These are phyloP conservation scores for Tamias sibiricus DNA, from an alignment of 2,113 vertebrate species.

Conservation along the genomic window DNA sequence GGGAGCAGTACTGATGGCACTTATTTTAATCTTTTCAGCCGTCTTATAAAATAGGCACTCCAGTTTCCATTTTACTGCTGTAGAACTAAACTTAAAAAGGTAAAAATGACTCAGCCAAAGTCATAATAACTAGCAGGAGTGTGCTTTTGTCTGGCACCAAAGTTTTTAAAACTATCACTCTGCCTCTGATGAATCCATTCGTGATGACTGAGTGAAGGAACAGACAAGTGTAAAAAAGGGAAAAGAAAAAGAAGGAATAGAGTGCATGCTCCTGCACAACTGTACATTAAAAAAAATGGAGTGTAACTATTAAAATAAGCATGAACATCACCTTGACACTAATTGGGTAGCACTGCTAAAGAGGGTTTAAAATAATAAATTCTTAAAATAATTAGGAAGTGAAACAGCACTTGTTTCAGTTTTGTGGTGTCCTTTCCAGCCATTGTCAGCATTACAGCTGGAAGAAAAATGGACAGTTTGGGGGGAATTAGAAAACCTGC, in stretches of 20 bases:
- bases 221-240: neutral
- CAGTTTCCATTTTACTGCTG: neutral
- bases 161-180: neutral
- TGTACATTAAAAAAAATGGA: neutral
- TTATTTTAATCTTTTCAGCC: neutral
- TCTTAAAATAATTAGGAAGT: neutral
- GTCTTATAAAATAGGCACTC: neutral
- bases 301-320: conserved; percentile 17
- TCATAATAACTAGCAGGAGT: neutral
- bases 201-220: neutral
- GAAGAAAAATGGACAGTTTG: neutral
- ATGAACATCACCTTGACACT: conserved; percentile 29
- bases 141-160: neutral
- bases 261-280: neutral
- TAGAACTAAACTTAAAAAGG: conserved; percentile 30
- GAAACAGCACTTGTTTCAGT: neutral
- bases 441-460: neutral
- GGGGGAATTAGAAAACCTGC: neutral
- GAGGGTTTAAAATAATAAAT: neutral
- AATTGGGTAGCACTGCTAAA: neutral
- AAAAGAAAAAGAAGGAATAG: neutral
- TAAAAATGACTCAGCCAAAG: neutral
- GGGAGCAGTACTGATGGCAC: neutral
- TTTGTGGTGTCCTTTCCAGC: neutral
- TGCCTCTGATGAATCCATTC: neutral